A percentile compares a stretch with the other conserved stretches of the same genome.
These are phyloP conservation scores for Blera fallax DNA, from an alignment of 2,888 invertebrate genomes.

Conservation along the genomic window DNA sequence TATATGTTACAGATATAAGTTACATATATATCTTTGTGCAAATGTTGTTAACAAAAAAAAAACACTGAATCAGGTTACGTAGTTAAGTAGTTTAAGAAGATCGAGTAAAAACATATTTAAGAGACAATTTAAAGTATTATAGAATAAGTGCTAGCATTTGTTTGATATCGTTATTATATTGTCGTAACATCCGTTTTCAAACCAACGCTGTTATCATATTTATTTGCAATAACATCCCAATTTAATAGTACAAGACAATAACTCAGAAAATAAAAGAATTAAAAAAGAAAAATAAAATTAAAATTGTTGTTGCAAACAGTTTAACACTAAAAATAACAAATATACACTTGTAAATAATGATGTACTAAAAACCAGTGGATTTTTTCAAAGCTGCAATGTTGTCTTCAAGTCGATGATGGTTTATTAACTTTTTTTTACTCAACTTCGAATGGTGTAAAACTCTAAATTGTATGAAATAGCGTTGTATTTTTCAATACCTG, in stretches of 20 bases:
- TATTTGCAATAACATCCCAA: constrained; percentile 51
- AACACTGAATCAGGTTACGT: constrained; percentile 57
- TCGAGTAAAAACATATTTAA: constrained; percentile 52
- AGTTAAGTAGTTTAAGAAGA: constrained; percentile 64
- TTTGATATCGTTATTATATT: constrained; percentile 46
- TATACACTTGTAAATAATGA: constrained; percentile 41
- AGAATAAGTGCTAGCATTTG: constrained; percentile 53
- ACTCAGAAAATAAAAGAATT: constrained; percentile 42
- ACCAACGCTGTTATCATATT: constrained; percentile 26
- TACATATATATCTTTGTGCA: constrained; percentile 49
- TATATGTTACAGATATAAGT: constrained; percentile 16
- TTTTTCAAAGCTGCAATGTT: constrained; percentile 31
- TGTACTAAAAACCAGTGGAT: constrained; percentile 6
- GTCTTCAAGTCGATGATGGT: constrained; percentile 29
- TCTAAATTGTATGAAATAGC: constrained; percentile 4
- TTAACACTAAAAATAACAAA: background rate
- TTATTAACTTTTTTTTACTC: constrained; percentile 38
- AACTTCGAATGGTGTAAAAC: constrained; percentile 24
- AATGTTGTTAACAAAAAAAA: constrained; percentile 60
- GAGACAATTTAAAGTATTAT: constrained; percentile 59
- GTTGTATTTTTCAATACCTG: constrained; percentile 56
- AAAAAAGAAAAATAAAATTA: background rate
- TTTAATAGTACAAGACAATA: constrained; percentile 62
- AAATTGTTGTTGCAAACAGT: background rate
- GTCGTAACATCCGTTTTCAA: constrained; percentile 9